Conservation (phyloP, 2,797 vertebrate species). For the Squalus acanthias region DNA sequence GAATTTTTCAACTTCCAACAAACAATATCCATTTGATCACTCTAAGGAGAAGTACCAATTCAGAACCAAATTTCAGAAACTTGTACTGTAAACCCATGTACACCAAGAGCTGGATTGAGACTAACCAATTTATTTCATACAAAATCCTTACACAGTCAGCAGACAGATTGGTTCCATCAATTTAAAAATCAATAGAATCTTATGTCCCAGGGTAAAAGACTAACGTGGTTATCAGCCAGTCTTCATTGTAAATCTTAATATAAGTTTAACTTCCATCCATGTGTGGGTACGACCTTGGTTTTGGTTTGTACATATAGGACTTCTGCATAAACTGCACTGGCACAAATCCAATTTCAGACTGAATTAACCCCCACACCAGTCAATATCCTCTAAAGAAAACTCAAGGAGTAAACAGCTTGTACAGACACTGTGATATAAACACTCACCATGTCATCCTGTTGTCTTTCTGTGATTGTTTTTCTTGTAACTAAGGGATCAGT, state of each 20-base stretch:
- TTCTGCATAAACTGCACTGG: neutral
- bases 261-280: neutral
- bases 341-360: neutral
- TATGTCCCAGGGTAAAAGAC: neutral
- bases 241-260: neutral
- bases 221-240: neutral
- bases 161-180: neutral
- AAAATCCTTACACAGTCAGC: neutral
- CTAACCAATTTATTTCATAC: neutral
- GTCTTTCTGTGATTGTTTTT: neutral
- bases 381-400: neutral
- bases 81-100: neutral
- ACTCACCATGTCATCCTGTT: conserved; percentile 21
- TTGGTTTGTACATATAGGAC: neutral
- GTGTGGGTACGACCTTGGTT: neutral
- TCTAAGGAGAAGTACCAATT: neutral
- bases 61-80: neutral
- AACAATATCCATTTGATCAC: neutral
- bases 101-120: neutral
- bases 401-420: neutral
- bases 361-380: neutral
- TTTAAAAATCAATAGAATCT: neutral
- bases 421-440: neutral
- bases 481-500: neutral
- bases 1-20: neutral